Evolutionary conservation across 2,113 vertebrate genomes (phyloP).

Genomic region (Brachionichthys hirsutus): DNA sequence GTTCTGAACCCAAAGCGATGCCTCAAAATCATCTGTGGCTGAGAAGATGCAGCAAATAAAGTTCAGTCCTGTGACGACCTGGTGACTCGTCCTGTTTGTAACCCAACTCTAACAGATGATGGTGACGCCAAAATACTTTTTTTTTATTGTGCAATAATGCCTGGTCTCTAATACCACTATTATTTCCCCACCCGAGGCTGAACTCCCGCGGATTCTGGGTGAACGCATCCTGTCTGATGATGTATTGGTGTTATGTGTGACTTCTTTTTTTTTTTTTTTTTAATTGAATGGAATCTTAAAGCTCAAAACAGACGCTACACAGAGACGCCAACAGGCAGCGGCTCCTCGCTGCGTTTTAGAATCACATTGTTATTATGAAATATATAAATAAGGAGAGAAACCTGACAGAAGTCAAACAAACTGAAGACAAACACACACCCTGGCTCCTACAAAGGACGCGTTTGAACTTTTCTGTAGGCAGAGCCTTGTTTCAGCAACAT

Average conservation of each 20-base stretch:
- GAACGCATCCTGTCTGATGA: constrained; percentile 59
- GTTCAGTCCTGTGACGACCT: no score
- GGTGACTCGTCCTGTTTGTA: no score
- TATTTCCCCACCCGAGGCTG: constrained; percentile 55
- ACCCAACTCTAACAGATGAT: no score
- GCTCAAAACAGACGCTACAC: constrained; percentile 53
- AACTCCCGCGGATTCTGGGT: constrained; percentile 22
- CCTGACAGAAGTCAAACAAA: constrained; percentile 61
- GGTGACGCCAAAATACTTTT: no score
- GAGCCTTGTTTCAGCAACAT: constrained; percentile 32
- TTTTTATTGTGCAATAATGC: no score
- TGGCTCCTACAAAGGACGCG: constrained; percentile 31
- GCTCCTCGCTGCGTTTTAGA: constrained; percentile 57
- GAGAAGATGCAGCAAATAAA: no score
- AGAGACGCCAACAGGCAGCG: constrained; percentile 64
- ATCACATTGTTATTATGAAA: constrained; percentile 27
- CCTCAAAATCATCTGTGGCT: no score
- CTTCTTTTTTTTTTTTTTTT: constrained; percentile 46
- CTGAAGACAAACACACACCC: constrained; percentile 40
- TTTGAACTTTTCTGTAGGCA: constrained; percentile 64
- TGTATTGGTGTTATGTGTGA: constrained; percentile 52
- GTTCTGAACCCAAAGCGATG: no score
- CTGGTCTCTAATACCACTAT: constrained; percentile 12
- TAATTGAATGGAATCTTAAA: constrained; percentile 66
- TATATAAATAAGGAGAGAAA: constrained; percentile 64